phyloP scores from a whole-genome alignment of 2,113 vertebrate genomes.

The Phycodurus eques region DNA sequence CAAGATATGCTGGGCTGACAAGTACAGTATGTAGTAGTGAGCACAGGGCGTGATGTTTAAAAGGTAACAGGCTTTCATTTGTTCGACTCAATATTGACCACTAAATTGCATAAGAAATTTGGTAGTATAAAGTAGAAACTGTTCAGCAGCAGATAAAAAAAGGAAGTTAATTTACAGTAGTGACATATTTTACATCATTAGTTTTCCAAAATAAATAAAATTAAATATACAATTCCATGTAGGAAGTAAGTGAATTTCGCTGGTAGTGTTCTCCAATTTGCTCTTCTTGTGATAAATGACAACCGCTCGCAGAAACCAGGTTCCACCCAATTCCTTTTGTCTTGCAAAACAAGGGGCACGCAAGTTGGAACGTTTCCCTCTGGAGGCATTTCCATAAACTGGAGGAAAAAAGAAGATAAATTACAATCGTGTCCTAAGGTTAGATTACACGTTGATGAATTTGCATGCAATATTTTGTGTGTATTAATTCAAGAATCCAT shows the following conservation, averaged over 20 bases:
- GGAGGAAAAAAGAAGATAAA: conserved; percentile 4
- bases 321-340: conserved; percentile 62
- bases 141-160: conserved; percentile 79
- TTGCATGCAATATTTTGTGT: background rate
- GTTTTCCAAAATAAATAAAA: conserved; percentile 77
- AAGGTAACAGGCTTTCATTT: conserved; percentile 57
- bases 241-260: conserved; percentile 70
- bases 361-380: conserved; percentile 67
- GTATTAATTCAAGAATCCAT: background rate
- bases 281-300: conserved; percentile 60
- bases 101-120: conserved; percentile 80
- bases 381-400: conserved; percentile 70
- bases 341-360: conserved; percentile 73
- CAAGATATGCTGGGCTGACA: conserved; percentile 34
- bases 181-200: conserved; percentile 78
- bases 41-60: conserved; percentile 43
- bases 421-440: background rate
- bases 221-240: conserved; percentile 78
- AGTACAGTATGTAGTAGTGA: conserved; percentile 41
- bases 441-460: background rate
- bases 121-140: conserved; percentile 80
- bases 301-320: conserved; percentile 62
- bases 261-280: conserved; percentile 69
- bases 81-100: conserved; percentile 69
- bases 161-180: conserved; percentile 79